Percentiles rank a stretch among this genome's conserved stretches.
Evolutionary conservation across 2,797 vertebrate species (phyloP).

Genomic region (Agapornis canus): DNA sequence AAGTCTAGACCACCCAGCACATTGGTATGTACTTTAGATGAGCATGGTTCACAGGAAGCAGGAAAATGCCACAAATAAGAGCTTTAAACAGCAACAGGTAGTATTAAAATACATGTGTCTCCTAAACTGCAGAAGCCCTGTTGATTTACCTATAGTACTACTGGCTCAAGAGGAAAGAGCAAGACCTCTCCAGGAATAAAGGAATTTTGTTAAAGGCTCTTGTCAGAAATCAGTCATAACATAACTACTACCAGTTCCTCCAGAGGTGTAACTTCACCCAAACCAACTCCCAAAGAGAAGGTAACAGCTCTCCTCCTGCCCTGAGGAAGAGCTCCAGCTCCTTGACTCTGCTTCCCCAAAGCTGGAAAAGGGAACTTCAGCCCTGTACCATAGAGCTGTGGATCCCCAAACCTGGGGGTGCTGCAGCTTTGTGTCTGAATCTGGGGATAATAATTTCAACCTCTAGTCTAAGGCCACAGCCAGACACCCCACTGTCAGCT

Average conservation of each 20-base stretch:
- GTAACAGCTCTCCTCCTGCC: background rate
- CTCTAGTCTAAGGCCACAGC: background rate
- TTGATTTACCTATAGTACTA: background rate
- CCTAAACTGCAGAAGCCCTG: background rate
- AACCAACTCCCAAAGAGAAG: background rate
- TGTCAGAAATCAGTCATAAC: background rate
- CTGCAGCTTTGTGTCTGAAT: background rate
- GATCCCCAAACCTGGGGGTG: background rate
- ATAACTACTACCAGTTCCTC: background rate
- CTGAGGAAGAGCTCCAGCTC: background rate
- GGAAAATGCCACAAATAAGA: background rate
- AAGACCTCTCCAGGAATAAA: background rate
- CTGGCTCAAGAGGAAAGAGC: fast-evolving
- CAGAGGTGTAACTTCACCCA: background rate
- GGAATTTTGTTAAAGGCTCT: background rate
- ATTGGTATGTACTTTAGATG: background rate
- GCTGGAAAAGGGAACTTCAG: background rate
- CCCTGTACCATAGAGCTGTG: background rate
- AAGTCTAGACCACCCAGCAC: background rate
- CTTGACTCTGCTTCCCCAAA: background rate
- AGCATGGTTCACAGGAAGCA: background rate
- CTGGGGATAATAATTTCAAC: background rate
- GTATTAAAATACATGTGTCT: background rate
- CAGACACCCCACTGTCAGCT: background rate
- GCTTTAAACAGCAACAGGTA: background rate